These are phyloP conservation scores for Lutraria rhynchaena DNA, from an alignment of 1,140 invertebrate genomes.

Conservation along the genomic window DNA sequence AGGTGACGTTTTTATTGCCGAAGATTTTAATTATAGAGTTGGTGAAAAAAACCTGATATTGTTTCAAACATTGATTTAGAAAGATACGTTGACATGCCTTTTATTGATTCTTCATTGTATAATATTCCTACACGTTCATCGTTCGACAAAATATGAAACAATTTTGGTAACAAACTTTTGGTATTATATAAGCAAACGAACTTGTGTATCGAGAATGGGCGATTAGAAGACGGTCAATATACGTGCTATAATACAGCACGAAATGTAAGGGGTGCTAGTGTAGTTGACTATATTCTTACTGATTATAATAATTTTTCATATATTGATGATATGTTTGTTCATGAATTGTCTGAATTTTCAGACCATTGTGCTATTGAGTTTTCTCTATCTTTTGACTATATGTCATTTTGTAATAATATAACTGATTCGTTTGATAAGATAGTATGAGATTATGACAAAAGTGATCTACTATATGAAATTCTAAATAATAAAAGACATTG, in stretches of 20 bases:
- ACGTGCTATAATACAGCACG: slow-evolving; percentile 15
- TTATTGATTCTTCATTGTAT: not conserved
- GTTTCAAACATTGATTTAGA: slow-evolving; percentile 16
- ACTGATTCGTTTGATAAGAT: too few species aligned
- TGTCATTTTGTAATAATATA: not conserved
- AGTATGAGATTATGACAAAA: not conserved
- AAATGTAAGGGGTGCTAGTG: not conserved
- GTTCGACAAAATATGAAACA: slow-evolving; percentile 4
- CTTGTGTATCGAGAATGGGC: slow-evolving; percentile 18
- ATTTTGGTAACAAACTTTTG: slow-evolving; percentile 23
- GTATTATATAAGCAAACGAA: slow-evolving; percentile 26
- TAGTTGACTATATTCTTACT: slow-evolving; percentile 15
- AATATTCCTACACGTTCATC: not conserved
- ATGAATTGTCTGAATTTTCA: too few species aligned
- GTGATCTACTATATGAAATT: not conserved
- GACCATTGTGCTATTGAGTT: too few species aligned
- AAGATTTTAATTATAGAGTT: slow-evolving; percentile 14
- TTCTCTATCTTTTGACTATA: not conserved
- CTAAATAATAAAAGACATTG: too few species aligned
- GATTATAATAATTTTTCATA: too few species aligned
- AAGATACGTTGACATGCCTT: slow-evolving; percentile 25
- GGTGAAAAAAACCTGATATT: slow-evolving; percentile 1
- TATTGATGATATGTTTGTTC: not conserved
- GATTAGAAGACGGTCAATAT: slow-evolving; percentile 11
- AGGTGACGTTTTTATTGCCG: not conserved